These are phyloP conservation scores for Periparus ater DNA, from an alignment of 2,797 vertebrate species.

Conservation along the genomic window DNA sequence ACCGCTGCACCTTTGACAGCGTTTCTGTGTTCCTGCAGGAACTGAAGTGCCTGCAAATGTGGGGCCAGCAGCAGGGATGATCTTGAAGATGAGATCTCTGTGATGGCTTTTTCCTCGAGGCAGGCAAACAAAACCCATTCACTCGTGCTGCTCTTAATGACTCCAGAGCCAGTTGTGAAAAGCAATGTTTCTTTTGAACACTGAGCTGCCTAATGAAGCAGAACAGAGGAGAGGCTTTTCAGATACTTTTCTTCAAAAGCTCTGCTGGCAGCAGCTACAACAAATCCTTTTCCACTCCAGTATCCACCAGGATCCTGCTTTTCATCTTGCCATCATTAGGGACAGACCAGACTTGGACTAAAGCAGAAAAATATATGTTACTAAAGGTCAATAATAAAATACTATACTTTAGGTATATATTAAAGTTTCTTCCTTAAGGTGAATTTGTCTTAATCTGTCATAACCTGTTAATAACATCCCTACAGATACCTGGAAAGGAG, in stretches of 20 bases:
- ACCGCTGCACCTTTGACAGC: not conserved
- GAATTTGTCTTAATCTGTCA: not conserved
- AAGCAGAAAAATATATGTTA: not conserved
- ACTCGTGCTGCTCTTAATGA: not conserved
- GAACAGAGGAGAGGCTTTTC: not conserved
- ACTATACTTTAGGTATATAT: not conserved
- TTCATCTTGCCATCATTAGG: not conserved
- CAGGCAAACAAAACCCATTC: not conserved
- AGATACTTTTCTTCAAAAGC: conserved; percentile 1
- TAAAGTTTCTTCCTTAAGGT: not conserved
- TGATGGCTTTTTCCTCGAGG: not conserved
- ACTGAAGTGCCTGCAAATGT: not conserved
- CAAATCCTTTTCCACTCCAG: not conserved
- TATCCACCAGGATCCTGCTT: not conserved
- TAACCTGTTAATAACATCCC: not conserved
- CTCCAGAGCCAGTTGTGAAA: not conserved
- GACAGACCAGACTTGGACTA: not conserved
- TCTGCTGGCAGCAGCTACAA: not conserved
- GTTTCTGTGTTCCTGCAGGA: not conserved
- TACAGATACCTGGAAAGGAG: not conserved
- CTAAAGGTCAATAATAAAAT: not conserved
- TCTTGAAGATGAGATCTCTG: not conserved
- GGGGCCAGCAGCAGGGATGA: not conserved
- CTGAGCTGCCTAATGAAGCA: not conserved
- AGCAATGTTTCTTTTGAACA: not conserved